Evolutionary conservation across 2,113 vertebrate species (phyloP).

Genomic region (Podocnemis expansa): DNA sequence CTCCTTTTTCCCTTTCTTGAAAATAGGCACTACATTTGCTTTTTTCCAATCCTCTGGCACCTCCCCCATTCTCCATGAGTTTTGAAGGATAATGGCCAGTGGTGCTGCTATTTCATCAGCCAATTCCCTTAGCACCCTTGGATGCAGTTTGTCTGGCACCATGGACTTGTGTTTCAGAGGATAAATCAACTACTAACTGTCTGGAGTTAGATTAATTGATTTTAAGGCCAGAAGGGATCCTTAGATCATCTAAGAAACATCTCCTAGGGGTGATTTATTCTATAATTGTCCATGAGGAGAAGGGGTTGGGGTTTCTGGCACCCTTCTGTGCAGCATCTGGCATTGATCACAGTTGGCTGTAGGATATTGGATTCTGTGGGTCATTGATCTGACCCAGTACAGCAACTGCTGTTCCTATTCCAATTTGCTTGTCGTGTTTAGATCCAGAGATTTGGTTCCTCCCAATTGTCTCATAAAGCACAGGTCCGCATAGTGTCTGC

Average conservation of each 20-base stretch:
- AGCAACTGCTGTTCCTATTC: neutral
- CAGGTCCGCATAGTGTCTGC: fast-evolving
- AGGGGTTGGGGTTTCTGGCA: neutral
- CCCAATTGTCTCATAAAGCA: neutral
- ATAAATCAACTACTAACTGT: conserved; percentile 5
- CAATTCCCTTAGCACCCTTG: no score
- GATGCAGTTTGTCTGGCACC: no score
- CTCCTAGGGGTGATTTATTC: neutral
- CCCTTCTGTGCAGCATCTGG: neutral
- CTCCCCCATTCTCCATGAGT: no score
- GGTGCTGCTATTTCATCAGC: no score
- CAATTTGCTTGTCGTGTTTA: neutral
- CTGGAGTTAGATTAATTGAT: neutral
- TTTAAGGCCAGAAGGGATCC: neutral
- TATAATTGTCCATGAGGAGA: neutral
- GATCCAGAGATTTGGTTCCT: neutral
- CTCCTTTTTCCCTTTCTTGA: no score
- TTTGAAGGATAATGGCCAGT: no score
- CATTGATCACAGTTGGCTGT: neutral
- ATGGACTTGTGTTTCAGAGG: no score
- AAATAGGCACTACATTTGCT: no score
- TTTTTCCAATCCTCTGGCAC: no score
- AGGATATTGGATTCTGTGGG: neutral
- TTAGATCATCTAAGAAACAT: neutral
- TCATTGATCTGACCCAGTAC: neutral